Evolutionary conservation across 2,797 vertebrate species (phyloP), one percentile per base, ranked within the genome.

Genomic region (Tolypeutes matacus): DNA sequence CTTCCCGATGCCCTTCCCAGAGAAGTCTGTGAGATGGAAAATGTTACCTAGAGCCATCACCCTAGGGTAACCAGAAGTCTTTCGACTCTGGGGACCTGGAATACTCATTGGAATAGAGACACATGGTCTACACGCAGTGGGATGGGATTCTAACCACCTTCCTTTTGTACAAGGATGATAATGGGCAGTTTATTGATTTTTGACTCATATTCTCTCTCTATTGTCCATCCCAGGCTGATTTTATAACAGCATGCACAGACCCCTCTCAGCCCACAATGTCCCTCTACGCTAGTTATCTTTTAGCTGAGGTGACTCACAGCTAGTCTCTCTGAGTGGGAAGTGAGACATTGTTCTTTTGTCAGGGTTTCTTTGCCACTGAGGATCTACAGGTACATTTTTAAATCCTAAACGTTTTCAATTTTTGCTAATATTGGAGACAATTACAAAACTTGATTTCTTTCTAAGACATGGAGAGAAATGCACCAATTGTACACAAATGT

Each of bases 11-110:
- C 10, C 60, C 27, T 62, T 27, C 60, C 8, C 25, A 62, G 60
- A 62, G 60, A 62, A 29, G 25, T 10, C 60, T 62, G 25, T 29
- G 60, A 27, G 60, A 27, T 27, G 25, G 60, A 62, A 27, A 17
- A 53, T 53, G 51, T 13, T 53, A 17, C 17, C 14, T 53, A 53
- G 51, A 53, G 10, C 13, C 17, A 53, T 53, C 51, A 53, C 51
- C 17, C 2, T 64, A 39, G 4, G 21, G 2, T 31, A 42, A 83
- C 64, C 42, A 25, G 56, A 53, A 83, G 9, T 53, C 46, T 46
- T 15, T n/a, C 15, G 0, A 20, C 13, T 53, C 13, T 70, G 76
- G 1, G 8, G 3, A 17, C 14, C 7, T 23, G 5, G 8, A 7
- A 31, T 62, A 12, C 23, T 51, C 17, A 51, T 18, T 31, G 58